These are phyloP conservation scores for Chrysina gloriosa DNA, from an alignment of 2,888 invertebrate genomes.

Conservation along the genomic window DNA sequence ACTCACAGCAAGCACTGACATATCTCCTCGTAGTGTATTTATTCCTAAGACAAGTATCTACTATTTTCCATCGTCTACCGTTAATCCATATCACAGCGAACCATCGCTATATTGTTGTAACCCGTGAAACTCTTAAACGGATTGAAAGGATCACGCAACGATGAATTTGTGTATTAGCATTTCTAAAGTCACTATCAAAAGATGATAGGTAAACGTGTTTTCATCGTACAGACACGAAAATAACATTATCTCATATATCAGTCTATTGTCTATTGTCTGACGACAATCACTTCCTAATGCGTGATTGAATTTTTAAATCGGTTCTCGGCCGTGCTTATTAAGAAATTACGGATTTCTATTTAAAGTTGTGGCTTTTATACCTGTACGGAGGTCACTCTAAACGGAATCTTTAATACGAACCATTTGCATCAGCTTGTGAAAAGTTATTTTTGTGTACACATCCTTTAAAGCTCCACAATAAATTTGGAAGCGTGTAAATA, in stretches of 20 bases:
- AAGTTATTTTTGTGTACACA: neutral
- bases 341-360: neutral
- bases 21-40: neutral
- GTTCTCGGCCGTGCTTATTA: neutral
- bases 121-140: neutral
- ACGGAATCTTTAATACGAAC: neutral
- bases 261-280: conserved; percentile 53
- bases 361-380: neutral
- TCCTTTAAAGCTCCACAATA: neutral
- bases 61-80: conserved; percentile 12
- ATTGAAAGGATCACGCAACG: neutral
- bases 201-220: conserved; percentile 35
- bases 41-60: neutral
- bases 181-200: conserved; percentile 11
- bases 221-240: conserved; percentile 42
- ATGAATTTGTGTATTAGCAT: conserved; percentile 16
- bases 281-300: conserved; percentile 53
- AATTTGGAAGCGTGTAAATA: too few species aligned
- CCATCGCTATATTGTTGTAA: neutral
- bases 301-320: conserved; percentile 50
- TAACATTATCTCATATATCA: conserved; percentile 46
- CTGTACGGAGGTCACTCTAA: neutral
- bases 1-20: neutral
- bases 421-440: neutral
- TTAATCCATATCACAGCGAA: conserved; percentile 13